Percentiles rank a stretch among this genome's conserved stretches.
phyloP scores from a whole-genome alignment of 2,888 invertebrate species.

The Autographa pulchrina region DNA sequence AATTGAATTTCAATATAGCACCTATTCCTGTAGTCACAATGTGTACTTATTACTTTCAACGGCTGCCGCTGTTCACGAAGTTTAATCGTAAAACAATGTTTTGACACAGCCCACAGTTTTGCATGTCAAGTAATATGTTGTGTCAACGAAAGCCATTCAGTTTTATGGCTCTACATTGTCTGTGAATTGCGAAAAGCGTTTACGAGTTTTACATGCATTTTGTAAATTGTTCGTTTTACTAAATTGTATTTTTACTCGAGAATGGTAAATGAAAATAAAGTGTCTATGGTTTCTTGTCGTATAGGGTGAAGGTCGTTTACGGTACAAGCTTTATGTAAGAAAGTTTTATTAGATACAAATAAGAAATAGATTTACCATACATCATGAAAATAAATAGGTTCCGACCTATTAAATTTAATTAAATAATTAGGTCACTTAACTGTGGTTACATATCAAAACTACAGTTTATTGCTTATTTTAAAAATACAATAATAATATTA shows the following conservation, averaged over 20 bases:
- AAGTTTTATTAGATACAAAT: too few relatives aligned
- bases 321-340: too few relatives aligned
- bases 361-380: too few relatives aligned
- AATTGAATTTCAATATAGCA: neutral
- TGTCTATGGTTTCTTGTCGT: neutral
- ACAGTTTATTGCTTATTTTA: too few relatives aligned
- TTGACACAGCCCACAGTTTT: slow-evolving; percentile 45
- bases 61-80: slow-evolving; percentile 28
- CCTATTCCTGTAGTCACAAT: neutral
- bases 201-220: slow-evolving; percentile 26
- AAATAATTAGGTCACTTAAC: too few relatives aligned
- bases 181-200: slow-evolving; percentile 54
- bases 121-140: slow-evolving; percentile 36
- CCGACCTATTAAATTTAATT: too few relatives aligned
- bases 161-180: slow-evolving; percentile 59
- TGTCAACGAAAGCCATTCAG: slow-evolving; percentile 43
- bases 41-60: neutral
- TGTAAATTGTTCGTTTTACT: slow-evolving; percentile 35
- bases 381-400: too few relatives aligned
- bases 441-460: too few relatives aligned
- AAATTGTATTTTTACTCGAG: slow-evolving; percentile 24
- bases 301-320: neutral
- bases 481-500: too few relatives aligned
- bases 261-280: neutral
- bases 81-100: slow-evolving; percentile 53